Evolutionary conservation across 1,140 invertebrate genomes (phyloP), one percentile per base, ranked within the genome.

Genomic region (Berghia stephanieae): DNA sequence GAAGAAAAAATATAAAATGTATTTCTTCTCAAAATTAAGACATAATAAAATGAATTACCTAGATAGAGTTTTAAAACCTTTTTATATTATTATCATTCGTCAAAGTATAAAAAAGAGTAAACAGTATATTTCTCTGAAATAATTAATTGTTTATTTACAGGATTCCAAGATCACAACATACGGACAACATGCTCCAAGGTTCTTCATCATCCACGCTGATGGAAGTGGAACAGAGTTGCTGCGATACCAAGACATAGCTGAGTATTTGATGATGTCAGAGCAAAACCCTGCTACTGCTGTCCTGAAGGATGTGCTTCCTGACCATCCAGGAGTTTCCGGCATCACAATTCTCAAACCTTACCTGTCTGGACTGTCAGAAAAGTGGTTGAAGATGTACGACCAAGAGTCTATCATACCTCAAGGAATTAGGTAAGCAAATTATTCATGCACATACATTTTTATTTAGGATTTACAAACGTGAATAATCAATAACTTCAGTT

Each of bases 171-270:
- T 86, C 4, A 70, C 75, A 5, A 68, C 79, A 5, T 87, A 82
- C 44, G 84, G 83, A 36, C 83, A 88, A 44, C 87, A 89, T 81
- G 84, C 85, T n/a, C 87, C 88, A 31, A 74, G 86, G 34, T 88
- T 89, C 78, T 89, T 90, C 78, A 83, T 89, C 36, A 78, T 89
- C 38, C 87, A 89, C 78, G 70, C 79, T 31, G 86, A 89, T 80
- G 87, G 88, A 2, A 88, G 87, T 80, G 89, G 88, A 3, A 88
- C 85, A 10, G 88, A 90, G 79, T 75, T 90, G 13, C 75, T 88
- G 69, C 72, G 88, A 38, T 87, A 84, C 71, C 55, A 80, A 60
- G 87, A 89, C 80, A 81, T 90, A 8, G 83, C 85, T 31, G 86
- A 87, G 34, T 89, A 87, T 79, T 67, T 89, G 1, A 79, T 75